These are phyloP conservation scores for Pomacea maculata DNA, from an alignment of 1,140 invertebrate genomes.

Conservation along the genomic window DNA sequence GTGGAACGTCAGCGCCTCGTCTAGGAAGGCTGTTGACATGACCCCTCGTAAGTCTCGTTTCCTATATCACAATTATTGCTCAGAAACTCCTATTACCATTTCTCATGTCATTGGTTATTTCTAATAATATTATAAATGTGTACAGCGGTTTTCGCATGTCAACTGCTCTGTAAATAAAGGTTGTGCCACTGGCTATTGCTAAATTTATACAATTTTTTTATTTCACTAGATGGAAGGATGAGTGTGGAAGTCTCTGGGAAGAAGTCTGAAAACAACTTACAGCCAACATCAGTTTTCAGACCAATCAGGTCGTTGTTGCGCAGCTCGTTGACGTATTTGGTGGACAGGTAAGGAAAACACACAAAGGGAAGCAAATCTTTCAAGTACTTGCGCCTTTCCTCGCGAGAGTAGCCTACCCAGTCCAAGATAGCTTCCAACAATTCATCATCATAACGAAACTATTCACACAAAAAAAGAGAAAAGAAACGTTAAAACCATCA, in stretches of 20 bases:
- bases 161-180: not conserved
- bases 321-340: slow-evolving; percentile 19
- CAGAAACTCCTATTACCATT: not conserved
- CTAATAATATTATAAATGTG: not conserved
- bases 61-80: too few species aligned
- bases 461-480: not conserved
- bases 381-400: slow-evolving; percentile 17
- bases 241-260: not conserved
- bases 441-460: slow-evolving; percentile 33
- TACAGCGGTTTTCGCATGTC: not conserved
- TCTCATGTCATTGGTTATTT: not conserved
- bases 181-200: not conserved
- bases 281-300: not conserved
- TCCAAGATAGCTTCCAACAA: slow-evolving; percentile 35
- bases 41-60: too few species aligned
- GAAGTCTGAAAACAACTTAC: not conserved
- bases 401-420: slow-evolving; percentile 28
- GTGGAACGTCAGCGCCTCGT: slow-evolving; percentile 18
- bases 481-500: not conserved
- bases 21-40: not conserved
- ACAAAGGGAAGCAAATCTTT: slow-evolving; percentile 27
- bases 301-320: slow-evolving; percentile 19
- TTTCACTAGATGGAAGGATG: not conserved
- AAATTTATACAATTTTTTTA: not conserved
- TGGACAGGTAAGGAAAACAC: slow-evolving; percentile 24